phyloP scores from a whole-genome alignment of 2,888 invertebrate species.

The Syrista parreyssii region DNA sequence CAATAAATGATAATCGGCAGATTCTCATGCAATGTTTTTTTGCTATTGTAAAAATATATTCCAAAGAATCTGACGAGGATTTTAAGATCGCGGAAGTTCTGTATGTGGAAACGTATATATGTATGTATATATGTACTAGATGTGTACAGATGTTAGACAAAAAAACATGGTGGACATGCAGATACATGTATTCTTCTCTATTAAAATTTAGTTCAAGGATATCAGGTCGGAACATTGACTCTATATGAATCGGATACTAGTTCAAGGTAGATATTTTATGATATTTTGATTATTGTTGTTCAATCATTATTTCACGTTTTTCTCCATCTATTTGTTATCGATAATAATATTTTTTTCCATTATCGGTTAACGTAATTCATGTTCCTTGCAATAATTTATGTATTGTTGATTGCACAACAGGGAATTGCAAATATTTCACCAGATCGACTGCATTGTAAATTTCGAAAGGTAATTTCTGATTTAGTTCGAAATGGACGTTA shows the following conservation, averaged over 20 bases:
- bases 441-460: background rate
- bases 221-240: conserved; percentile 33
- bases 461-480: background rate
- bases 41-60: background rate
- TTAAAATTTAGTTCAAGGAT: conserved; percentile 34
- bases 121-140: background rate
- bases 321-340: background rate
- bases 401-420: background rate
- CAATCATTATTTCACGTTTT: background rate
- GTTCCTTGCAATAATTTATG: background rate
- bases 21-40: background rate
- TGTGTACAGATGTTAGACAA: background rate
- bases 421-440: background rate
- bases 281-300: background rate
- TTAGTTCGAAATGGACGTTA: background rate
- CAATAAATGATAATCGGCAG: background rate
- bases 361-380: background rate
- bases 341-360: background rate
- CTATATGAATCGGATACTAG: conserved; percentile 29
- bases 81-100: background rate
- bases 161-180: background rate
- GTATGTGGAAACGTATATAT: background rate
- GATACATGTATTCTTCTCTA: background rate
- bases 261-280: conserved; percentile 27
- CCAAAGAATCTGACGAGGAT: background rate